Base-by-base conservation (phyloP, 2,113 vertebrate species). In the Trachemys scripta region DNA sequence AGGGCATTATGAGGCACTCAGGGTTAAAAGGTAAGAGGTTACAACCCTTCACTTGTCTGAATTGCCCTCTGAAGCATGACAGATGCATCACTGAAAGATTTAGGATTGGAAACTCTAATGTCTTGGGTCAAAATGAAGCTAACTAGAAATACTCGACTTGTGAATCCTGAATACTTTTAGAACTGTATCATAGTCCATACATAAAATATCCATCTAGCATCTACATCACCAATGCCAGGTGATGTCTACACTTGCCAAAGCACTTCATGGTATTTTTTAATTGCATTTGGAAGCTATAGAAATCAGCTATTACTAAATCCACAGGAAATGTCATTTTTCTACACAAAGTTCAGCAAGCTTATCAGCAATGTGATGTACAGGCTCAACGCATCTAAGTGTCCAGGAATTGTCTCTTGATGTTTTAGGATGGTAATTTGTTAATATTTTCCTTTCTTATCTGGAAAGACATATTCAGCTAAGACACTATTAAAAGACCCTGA, bases 71-170 rank as follows among this genome's bases (percentile, higher is more conserved):
- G 59, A 62, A 31, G 27, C 59, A 62, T 31, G 59, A 62, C 59
- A 62, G 53, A 78, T 6, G 7, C 82, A 45, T 25, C 1, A 0
- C 20, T 25, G 19, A 45, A 3, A 35, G 2, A 2, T 4, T 7
- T 3, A 42, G 45, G 56, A 53, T 0, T 85, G 80, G 53, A 35
- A 69, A 3, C n/a, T 79, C 45, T 54, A 49, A 25, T 78, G 86
- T 54, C 17, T 38, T 42, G 17, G n/a, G 69, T 72, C n/a, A 72
- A 72, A 72, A 72, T 42, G 20, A 38, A 72, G 35, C 69, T 72
- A 72, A 27, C n/a, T 38, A 72, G 69, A 72, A 72, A 72, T 24
- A 72, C n/a, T 11, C 9, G 17, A 72, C n/a, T n/a, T 38, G n/a
- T 19, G 69, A 38, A 38, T 22, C n/a, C 69, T 42, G 69, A 38